These are phyloP conservation scores for Cygnus olor DNA, from an alignment of 2,797 vertebrate genomes.

Conservation along the genomic window DNA sequence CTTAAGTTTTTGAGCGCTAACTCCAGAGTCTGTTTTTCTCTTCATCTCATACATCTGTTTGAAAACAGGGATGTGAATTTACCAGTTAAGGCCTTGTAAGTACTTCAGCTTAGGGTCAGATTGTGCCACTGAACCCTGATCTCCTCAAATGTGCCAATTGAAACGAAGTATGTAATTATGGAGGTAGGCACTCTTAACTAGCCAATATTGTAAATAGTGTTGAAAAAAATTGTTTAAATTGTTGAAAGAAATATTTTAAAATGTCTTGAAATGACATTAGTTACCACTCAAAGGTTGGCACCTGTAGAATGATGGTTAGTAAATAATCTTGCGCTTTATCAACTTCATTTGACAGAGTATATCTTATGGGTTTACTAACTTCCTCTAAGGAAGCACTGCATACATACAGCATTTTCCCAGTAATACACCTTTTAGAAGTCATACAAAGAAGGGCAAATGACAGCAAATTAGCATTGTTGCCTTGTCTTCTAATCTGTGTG, in stretches of 20 bases:
- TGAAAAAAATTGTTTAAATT: neutral
- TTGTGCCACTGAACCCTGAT: neutral
- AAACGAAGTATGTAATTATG: neutral
- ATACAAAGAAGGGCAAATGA: neutral
- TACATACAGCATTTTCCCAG: neutral
- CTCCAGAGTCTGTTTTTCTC: neutral
- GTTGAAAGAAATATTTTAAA: neutral
- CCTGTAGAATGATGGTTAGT: neutral
- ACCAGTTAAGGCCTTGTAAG: neutral
- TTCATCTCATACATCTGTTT: neutral
- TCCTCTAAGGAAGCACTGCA: neutral
- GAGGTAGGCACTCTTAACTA: neutral
- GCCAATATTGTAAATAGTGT: neutral
- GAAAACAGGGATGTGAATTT: constrained; percentile 36
- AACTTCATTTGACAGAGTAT: neutral
- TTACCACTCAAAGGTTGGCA: neutral
- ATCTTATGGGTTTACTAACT: neutral
- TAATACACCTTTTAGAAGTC: neutral
- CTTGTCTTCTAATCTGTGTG: constrained; percentile 3
- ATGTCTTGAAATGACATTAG: neutral
- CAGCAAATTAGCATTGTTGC: neutral
- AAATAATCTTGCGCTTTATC: neutral
- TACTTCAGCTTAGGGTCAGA: neutral
- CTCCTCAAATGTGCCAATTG: neutral
- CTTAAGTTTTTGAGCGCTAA: constrained; percentile 47